phyloP scores from a whole-genome alignment of 2,113 vertebrate species.

The Elachura formosa region DNA sequence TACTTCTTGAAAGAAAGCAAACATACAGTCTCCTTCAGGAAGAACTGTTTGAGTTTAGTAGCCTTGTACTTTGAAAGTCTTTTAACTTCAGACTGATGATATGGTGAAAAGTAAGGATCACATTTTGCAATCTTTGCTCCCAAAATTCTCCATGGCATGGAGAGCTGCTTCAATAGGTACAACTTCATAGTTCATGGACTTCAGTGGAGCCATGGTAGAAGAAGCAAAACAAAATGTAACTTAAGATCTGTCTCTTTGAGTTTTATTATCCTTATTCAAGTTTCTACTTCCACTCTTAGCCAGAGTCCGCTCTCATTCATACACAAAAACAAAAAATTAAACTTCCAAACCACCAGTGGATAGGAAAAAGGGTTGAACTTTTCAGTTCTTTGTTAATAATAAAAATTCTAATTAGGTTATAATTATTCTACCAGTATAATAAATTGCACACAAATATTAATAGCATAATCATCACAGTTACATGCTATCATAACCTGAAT shows the following conservation, averaged over 20 bases:
- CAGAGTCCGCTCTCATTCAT: not conserved
- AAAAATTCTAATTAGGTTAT: not conserved
- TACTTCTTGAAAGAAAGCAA: not conserved
- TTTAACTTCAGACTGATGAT: not conserved
- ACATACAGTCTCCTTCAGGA: not conserved
- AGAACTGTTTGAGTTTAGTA: not conserved
- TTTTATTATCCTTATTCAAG: not conserved
- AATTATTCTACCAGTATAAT: not conserved
- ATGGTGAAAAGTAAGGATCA: not conserved
- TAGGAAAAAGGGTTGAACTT: not conserved
- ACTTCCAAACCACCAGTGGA: not conserved
- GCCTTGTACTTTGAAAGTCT: not conserved
- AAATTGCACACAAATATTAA: not conserved
- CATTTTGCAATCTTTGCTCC: not conserved
- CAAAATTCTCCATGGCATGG: not conserved
- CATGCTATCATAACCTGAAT: not conserved
- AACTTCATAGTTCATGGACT: not conserved
- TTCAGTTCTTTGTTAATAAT: not conserved
- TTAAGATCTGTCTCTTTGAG: not conserved
- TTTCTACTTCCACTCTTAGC: not conserved
- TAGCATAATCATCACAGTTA: not conserved
- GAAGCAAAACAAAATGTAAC: not conserved
- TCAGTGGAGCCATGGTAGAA: not conserved
- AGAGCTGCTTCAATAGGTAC: not conserved
- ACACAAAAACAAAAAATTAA: not conserved